These are phyloP conservation scores for Brachyistius frenatus DNA, from an alignment of 2,113 vertebrate species.

Conservation along the genomic window DNA sequence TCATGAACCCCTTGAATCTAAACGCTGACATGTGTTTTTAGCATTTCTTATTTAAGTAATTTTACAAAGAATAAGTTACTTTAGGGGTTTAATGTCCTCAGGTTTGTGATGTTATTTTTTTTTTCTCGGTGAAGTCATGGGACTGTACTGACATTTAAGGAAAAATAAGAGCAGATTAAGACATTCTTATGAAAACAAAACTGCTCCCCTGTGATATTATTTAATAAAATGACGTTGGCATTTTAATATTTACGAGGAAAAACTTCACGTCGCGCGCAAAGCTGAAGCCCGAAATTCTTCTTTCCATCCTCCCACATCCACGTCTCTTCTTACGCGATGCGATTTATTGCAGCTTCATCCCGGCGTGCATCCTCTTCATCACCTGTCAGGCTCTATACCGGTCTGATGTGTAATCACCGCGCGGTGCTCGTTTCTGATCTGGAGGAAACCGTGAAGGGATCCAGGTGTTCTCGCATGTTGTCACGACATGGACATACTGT, in stretches of 20 bases:
- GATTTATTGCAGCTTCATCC: background rate
- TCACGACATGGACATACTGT: conserved; percentile 25
- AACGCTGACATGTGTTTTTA: too few relatives aligned
- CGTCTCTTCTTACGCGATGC: too few relatives aligned
- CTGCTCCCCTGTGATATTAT: background rate
- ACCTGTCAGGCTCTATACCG: background rate
- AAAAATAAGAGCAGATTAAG: background rate
- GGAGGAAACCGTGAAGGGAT: conserved; percentile 17
- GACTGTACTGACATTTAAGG: background rate
- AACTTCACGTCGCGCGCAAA: too few relatives aligned
- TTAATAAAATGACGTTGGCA: background rate
- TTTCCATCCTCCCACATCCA: too few relatives aligned
- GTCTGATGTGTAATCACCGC: too few relatives aligned
- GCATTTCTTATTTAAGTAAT: too few relatives aligned
- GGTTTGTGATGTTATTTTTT: background rate
- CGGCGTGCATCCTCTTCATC: background rate
- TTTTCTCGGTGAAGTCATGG: background rate
- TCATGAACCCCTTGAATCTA: too few relatives aligned
- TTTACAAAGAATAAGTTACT: too few relatives aligned
- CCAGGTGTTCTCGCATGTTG: conserved; percentile 64
- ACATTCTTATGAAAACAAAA: background rate
- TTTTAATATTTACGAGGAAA: background rate
- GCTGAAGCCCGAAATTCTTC: too few relatives aligned
- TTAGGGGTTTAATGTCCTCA: background rate
- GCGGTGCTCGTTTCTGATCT: rapidly evolving